phyloP scores from a whole-genome alignment of 2,888 invertebrate genomes.

The Antitype chi region DNA sequence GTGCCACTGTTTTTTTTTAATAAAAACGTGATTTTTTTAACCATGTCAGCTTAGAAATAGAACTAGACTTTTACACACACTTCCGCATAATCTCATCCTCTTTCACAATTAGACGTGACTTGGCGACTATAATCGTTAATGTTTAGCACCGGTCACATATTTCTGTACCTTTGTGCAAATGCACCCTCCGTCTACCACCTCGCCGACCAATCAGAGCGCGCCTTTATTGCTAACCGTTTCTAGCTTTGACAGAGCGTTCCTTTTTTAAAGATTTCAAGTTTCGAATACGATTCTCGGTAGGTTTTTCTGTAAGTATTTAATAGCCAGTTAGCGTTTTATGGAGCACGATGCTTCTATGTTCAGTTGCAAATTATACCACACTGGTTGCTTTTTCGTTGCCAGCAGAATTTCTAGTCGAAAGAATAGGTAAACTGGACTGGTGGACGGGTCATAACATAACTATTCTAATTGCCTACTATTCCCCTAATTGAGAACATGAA shows the following conservation, averaged over 20 bases:
- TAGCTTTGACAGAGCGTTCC: conserved; percentile 63
- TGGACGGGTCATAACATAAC: too few species aligned
- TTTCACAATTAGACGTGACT: conserved; percentile 89
- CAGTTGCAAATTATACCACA: background rate
- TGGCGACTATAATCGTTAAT: conserved; percentile 90
- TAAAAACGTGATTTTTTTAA: background rate
- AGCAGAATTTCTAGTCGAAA: too few species aligned
- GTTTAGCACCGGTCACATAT: conserved; percentile 90
- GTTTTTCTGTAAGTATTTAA: conserved; percentile 28
- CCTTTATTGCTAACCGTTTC: conserved; percentile 68
- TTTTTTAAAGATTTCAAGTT: conserved; percentile 60
- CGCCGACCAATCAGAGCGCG: conserved; percentile 73
- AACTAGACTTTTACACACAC: conserved; percentile 37
- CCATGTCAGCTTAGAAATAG: background rate
- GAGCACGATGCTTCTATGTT: background rate
- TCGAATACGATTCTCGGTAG: conserved; percentile 15
- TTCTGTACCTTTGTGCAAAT: conserved; percentile 88
- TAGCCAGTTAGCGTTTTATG: conserved; percentile 7
- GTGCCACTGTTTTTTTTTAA: too few species aligned
- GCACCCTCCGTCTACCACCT: conserved; percentile 82
- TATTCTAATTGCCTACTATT: background rate
- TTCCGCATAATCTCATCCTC: conserved; percentile 74
- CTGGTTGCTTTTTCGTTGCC: background rate
- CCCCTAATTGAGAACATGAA: too few species aligned
- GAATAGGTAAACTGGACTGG: background rate